A percentile compares a stretch with the other conserved stretches of the same genome.
These are phyloP conservation scores for Chrysocyon brachyurus DNA, from an alignment of 2,797 vertebrate genomes.

Conservation along the genomic window DNA sequence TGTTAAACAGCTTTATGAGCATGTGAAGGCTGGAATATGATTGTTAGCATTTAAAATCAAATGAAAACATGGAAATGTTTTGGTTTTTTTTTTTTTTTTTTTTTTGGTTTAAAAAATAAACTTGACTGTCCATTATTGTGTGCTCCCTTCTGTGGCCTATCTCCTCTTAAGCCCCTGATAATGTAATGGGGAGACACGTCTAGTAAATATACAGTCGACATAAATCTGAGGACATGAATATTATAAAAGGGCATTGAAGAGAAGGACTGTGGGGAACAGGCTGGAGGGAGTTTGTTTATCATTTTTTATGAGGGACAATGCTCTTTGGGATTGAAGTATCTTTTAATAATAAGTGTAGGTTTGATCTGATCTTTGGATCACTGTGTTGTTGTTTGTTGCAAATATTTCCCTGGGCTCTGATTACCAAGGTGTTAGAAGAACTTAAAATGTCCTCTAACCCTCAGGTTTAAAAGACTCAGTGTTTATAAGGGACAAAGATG, in stretches of 20 bases:
- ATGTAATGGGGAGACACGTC: background rate
- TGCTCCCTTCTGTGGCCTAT: constrained; percentile 49
- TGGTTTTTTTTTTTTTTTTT: no score
- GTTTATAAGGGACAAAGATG: background rate
- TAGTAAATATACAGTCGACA: background rate
- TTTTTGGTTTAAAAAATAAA: constrained; percentile 37
- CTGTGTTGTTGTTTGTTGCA: background rate
- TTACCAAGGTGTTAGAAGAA: background rate
- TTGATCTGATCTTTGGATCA: constrained; percentile 14
- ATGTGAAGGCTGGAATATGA: constrained; percentile 78
- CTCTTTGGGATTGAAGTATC: background rate
- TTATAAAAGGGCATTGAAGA: background rate
- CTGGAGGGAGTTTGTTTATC: background rate
- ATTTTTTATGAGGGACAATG: background rate
- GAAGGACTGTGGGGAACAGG: background rate
- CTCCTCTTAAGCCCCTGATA: constrained; percentile 14
- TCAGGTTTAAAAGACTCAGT: background rate
- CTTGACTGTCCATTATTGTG: background rate
- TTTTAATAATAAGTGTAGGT: background rate
- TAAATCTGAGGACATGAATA: constrained; percentile 21
- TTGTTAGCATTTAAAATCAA: constrained; percentile 81
- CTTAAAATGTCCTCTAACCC: background rate
- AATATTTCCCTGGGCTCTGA: constrained; percentile 2
- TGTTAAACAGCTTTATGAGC: constrained; percentile 82
- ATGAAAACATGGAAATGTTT: constrained; percentile 63